Conservation (phyloP, 2,113 vertebrate genomes). For the Catharus bicknelli region DNA sequence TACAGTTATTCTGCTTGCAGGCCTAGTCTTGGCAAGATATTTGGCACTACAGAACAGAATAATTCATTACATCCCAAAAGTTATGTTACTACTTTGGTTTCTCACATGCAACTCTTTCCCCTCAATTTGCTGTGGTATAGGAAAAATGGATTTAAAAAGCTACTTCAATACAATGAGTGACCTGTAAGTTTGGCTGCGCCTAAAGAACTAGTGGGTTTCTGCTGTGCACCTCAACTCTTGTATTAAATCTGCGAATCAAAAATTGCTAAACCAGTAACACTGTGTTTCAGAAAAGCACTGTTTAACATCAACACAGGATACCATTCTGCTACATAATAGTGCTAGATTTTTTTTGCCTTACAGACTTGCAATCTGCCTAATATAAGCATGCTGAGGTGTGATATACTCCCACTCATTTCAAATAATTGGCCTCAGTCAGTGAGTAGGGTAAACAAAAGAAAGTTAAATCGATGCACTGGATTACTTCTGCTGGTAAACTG, state of each 20-base stretch:
- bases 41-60: neutral
- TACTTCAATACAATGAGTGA: neutral
- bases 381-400: neutral
- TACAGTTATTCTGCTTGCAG: slow-evolving; percentile 26
- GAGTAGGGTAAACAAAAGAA: neutral
- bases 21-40: slow-evolving; percentile 43
- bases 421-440: neutral
- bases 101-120: neutral
- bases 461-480: neutral
- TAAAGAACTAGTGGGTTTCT: neutral
- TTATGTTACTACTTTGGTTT: neutral
- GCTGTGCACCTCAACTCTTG: neutral
- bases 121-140: neutral
- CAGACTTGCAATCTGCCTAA: neutral
- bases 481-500: neutral
- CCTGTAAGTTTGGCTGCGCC: neutral
- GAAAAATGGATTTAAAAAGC: neutral
- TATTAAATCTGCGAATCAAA: neutral
- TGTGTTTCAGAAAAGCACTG: neutral
- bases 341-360: neutral
- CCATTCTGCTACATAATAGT: neutral
- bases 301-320: neutral
- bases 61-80: neutral
- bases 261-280: neutral
- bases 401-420: neutral